A percentile compares a stretch with the other conserved stretches of the same genome.
phyloP scores from a whole-genome alignment of 1,140 invertebrate species.

The Pectinophora gossypiella region DNA sequence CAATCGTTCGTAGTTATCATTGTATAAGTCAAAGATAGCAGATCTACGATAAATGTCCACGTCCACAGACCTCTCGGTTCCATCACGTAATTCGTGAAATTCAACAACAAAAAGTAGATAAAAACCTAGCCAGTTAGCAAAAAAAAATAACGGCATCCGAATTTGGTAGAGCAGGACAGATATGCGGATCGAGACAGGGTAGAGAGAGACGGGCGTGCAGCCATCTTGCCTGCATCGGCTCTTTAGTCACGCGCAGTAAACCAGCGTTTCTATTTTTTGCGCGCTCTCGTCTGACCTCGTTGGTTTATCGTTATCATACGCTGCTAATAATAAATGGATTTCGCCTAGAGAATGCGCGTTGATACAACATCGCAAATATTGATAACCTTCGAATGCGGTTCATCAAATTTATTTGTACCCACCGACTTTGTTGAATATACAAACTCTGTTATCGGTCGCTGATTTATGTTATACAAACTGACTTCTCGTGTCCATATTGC shows the following conservation, averaged over 20 bases:
- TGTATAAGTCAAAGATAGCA: slow-evolving; percentile 28
- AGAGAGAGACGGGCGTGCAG: slow-evolving; percentile 42
- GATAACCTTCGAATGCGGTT: slow-evolving; percentile 56
- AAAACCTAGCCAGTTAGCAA: slow-evolving; percentile 44
- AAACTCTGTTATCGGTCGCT: background rate
- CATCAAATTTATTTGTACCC: slow-evolving; percentile 35
- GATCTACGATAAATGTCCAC: background rate
- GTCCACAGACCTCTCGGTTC: slow-evolving; percentile 26
- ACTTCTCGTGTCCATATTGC: background rate
- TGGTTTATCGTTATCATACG: slow-evolving; percentile 71
- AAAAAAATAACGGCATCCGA: slow-evolving; percentile 64
- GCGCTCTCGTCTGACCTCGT: slow-evolving; percentile 68
- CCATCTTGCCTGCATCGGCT: slow-evolving; percentile 63
- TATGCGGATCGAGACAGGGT: slow-evolving; percentile 18
- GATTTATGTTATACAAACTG: background rate
- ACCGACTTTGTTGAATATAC: slow-evolving; percentile 9
- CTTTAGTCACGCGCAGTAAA: slow-evolving; percentile 68
- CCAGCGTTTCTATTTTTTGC: slow-evolving; percentile 71
- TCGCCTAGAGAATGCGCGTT: slow-evolving; percentile 46
- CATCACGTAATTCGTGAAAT: slow-evolving; percentile 65
- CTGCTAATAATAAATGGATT: slow-evolving; percentile 68
- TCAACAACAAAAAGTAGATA: slow-evolving; percentile 44
- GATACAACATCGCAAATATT: slow-evolving; percentile 44
- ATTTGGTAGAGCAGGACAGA: slow-evolving; percentile 36
- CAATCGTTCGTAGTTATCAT: slow-evolving; percentile 14